phyloP scores from a whole-genome alignment of 2,888 invertebrate genomes.

The Cosmopolites sordidus region DNA sequence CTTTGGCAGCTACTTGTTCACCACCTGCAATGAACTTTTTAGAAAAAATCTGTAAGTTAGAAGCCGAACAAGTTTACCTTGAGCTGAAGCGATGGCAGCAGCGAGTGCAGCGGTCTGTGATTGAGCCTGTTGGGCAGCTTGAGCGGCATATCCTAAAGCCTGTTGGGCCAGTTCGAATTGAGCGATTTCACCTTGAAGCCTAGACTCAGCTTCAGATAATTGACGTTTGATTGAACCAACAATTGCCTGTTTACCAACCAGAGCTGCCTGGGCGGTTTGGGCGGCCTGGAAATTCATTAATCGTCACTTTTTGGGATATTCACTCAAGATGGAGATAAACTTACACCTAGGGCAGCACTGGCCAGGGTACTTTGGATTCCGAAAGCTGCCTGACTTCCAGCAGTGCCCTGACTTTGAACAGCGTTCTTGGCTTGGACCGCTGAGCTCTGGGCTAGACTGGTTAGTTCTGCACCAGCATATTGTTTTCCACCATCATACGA shows the following conservation, averaged over 20 bases:
- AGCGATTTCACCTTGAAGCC: slow-evolving; percentile 61
- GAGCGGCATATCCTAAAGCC: slow-evolving; percentile 61
- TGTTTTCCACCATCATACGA: slow-evolving; percentile 7
- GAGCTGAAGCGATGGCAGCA: slow-evolving; percentile 56
- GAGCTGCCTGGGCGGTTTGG: slow-evolving; percentile 58
- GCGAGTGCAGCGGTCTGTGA: slow-evolving; percentile 61
- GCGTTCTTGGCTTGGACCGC: slow-evolving; percentile 69
- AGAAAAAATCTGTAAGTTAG: too few species aligned
- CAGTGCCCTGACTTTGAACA: slow-evolving; percentile 61
- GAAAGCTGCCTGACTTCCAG: slow-evolving; percentile 69
- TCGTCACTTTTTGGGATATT: neutral
- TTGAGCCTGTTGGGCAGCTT: slow-evolving; percentile 66
- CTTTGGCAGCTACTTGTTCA: slow-evolving; percentile 25
- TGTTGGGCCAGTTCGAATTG: slow-evolving; percentile 67
- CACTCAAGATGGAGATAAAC: slow-evolving; percentile 2
- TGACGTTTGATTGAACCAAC: slow-evolving; percentile 59
- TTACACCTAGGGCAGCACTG: slow-evolving; percentile 57
- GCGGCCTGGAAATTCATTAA: slow-evolving; percentile 51
- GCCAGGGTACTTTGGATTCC: slow-evolving; percentile 68
- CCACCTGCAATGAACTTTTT: slow-evolving; percentile 13
- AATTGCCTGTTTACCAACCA: slow-evolving; percentile 55
- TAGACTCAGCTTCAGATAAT: slow-evolving; percentile 60
- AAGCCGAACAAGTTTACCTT: slow-evolving; percentile 23
- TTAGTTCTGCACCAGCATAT: slow-evolving; percentile 56
- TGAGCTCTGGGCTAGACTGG: slow-evolving; percentile 62